A percentile compares a stretch with the other conserved stretches of the same genome.
These are phyloP conservation scores for Montipora efflorescens DNA, from an alignment of 64 coral and sea anemone genomes.

Conservation along the genomic window DNA sequence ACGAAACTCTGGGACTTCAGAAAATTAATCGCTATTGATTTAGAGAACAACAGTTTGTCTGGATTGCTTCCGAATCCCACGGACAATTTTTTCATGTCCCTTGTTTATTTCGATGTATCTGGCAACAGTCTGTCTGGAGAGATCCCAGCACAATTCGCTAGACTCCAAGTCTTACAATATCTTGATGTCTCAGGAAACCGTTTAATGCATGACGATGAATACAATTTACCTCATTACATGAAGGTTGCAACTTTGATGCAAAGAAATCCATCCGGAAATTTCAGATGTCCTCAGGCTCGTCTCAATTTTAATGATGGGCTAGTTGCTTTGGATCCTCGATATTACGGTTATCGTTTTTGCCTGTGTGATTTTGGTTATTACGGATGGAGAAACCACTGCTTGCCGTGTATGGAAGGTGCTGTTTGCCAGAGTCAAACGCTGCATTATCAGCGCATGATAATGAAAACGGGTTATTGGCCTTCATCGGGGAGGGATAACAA, in stretches of 20 bases:
- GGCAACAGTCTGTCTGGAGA: conserved; percentile 51
- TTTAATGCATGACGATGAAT: conserved; percentile 2
- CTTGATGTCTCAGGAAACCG: conserved; percentile 55
- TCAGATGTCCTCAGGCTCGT: conserved; percentile 61
- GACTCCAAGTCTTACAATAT: conserved; percentile 18
- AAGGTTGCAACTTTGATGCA: conserved; percentile 24
- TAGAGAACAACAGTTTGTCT: conserved; percentile 24
- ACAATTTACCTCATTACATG: conserved; percentile 34
- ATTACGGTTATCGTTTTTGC: conserved; percentile 50
- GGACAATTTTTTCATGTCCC: background rate
- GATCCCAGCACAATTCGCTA: conserved; percentile 44
- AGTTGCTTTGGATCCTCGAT: conserved; percentile 44
- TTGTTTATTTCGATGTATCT: conserved; percentile 32
- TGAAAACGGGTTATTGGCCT: conserved; percentile 61
- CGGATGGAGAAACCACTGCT: conserved; percentile 20
- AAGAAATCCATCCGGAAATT: conserved; percentile 18
- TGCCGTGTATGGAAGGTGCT: conserved; percentile 44
- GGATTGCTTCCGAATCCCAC: conserved; percentile 33
- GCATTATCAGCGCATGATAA: conserved; percentile 22
- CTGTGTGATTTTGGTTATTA: conserved; percentile 66
- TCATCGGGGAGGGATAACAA: conserved; percentile 49
- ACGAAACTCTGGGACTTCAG: conserved; percentile 53
- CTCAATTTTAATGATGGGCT: conserved; percentile 57
- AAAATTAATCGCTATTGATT: conserved; percentile 63
- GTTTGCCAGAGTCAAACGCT: conserved; percentile 39